A percentile compares a stretch with the other conserved stretches of the same genome.
Evolutionary conservation across 2,113 vertebrate genomes (phyloP).

Genomic region (Nothocercus julius): DNA sequence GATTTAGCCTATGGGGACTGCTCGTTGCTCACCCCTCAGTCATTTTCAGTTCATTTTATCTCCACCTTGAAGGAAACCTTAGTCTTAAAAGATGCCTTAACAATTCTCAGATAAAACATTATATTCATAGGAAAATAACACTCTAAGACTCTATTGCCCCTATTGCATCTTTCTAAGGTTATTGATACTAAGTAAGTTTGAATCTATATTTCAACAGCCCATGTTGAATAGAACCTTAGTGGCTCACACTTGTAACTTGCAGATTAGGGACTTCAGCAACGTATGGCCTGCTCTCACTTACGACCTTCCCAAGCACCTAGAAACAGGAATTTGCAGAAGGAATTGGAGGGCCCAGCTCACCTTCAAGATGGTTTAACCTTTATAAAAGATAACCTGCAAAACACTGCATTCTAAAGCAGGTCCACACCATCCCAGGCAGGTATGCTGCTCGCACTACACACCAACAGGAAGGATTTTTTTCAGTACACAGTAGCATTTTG

Average conservation of each 20-base stretch:
- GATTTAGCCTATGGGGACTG: constrained; percentile 76
- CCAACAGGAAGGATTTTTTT: accelerated
- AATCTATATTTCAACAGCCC: neutral
- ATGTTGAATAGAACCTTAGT: neutral
- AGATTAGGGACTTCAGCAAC: neutral
- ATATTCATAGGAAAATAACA: neutral
- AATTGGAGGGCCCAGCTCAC: neutral
- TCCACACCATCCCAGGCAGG: neutral
- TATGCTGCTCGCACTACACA: neutral
- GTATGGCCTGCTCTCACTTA: neutral
- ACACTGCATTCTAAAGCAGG: neutral
- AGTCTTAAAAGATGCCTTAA: constrained; percentile 22
- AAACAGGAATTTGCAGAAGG: neutral
- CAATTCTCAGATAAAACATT: neutral
- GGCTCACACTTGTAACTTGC: neutral
- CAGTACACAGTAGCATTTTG: neutral
- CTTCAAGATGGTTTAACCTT: neutral
- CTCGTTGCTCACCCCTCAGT: constrained; percentile 65
- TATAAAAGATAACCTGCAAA: neutral
- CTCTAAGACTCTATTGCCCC: neutral
- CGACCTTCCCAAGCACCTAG: neutral
- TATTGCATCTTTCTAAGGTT: neutral
- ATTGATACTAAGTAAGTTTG: neutral
- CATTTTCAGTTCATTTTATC: constrained; percentile 64
- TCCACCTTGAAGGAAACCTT: constrained; percentile 60